A percentile compares a stretch with the other conserved stretches of the same genome.
Conservation (phyloP, 2,888 invertebrate species). For the Troides oblongomaculatus region DNA sequence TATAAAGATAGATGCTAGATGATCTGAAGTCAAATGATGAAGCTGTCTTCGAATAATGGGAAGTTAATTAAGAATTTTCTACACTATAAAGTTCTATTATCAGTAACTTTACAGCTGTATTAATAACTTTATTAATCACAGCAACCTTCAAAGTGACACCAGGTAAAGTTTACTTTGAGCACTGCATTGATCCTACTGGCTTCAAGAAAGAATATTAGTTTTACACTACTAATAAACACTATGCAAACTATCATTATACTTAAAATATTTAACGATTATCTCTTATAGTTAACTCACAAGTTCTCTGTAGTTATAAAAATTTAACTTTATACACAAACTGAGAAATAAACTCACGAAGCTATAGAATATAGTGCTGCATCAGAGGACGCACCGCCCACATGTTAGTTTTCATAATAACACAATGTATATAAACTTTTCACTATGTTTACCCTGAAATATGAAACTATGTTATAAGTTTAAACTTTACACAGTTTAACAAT, state of each 20-base stretch:
- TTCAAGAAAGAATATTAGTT: not conserved
- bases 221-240: not conserved
- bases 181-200: too few species aligned
- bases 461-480: not conserved
- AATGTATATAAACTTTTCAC: not conserved
- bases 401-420: not conserved
- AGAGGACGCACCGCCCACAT: not conserved
- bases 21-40: too few species aligned
- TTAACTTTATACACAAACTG: not conserved
- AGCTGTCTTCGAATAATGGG: too few species aligned
- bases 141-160: too few species aligned
- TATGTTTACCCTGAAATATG: not conserved
- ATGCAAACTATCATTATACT: not conserved
- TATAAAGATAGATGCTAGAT: too few species aligned
- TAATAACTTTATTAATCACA: too few species aligned
- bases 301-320: not conserved
- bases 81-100: too few species aligned
- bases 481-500: not conserved
- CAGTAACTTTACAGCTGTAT: too few species aligned
- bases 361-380: not conserved
- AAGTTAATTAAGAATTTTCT: too few species aligned
- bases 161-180: too few species aligned
- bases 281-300: not conserved
- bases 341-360: not conserved
- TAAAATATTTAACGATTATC: not conserved